Base-by-base conservation (phyloP, 37 sponge, comb jelly and placozoan genomes). In the Ianthella basta region DNA sequence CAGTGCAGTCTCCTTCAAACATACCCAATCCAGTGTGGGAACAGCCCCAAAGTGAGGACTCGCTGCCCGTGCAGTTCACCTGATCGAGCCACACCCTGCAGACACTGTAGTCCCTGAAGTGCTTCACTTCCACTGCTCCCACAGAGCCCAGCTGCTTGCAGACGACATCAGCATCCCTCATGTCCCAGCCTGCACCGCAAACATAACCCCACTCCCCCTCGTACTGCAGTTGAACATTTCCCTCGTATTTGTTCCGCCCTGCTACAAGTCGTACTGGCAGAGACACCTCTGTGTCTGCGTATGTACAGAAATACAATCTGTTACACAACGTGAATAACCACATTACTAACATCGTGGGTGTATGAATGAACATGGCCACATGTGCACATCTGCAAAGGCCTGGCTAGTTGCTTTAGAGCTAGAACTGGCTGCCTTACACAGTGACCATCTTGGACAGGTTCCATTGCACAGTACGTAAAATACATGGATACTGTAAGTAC, bases 131-230 rank as follows among this genome's bases (percentile, higher is more conserved):
- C 4, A 23, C 20, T 13, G 78, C 78, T 16, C 54, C 53, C 37
- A 1, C 4, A 1, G 37, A 19, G 8, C 78, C 78, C 23, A 75
- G 78, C 78, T 36, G 33, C 25, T 24, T 36, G 54, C 78, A 75
- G 20, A 41, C 53, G 2, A 75, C 78, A 24, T 75, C 12, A 20
- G 54, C 44, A 2, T 2, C 53, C 2, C 1, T 24, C 6, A 75
- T 25, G 78, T 41, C 15, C 78, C 78, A 75, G 3, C 3, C 14
- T 50, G 78, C 38, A 75, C 78, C 54, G 10, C 78, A 53, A 1
- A 75, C 37, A 10, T 75, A 50, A 1, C 78, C 78, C 78, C 78
- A 75, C 10, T 75, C 78, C 15, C 78, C 78, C 15, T 75, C 25
- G 15, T 75, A 41, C 78, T 23, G 44, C 20, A 75, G 53, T 36